phyloP scores from a whole-genome alignment of 92 coral and sea anemone species.

The Palythoa grandis region DNA sequence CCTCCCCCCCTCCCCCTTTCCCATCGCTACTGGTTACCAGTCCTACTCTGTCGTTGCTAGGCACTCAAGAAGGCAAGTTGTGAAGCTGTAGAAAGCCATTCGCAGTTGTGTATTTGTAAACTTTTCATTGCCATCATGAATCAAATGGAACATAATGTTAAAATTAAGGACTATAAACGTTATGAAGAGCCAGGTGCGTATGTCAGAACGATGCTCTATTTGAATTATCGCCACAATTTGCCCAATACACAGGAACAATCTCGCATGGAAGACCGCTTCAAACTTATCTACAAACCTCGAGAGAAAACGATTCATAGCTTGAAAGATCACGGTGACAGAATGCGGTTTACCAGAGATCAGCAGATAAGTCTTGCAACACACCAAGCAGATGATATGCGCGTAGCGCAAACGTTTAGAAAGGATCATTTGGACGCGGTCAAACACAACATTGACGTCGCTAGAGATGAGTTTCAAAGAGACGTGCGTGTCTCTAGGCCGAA shows the following conservation, averaged over 20 bases:
- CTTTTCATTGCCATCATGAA: conserved; percentile 66
- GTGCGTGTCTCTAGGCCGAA: conserved; percentile 80
- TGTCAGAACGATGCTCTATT: conserved; percentile 69
- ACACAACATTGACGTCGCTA: conserved; percentile 79
- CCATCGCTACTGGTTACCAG: conserved; percentile 1
- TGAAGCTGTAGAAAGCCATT: neutral
- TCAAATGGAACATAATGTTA: conserved; percentile 97
- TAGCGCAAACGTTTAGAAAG: conserved; percentile 80
- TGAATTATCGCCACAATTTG: conserved; percentile 81
- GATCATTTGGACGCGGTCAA: conserved; percentile 70
- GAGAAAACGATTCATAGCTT: conserved; percentile 75
- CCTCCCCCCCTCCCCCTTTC: neutral
- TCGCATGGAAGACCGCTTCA: conserved; percentile 88
- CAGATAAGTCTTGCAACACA: conserved; percentile 81
- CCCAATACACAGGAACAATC: conserved; percentile 85
- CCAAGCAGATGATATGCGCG: conserved; percentile 77
- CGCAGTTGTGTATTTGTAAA: too few relatives aligned
- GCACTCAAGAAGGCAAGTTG: neutral
- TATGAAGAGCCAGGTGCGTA: conserved; percentile 82
- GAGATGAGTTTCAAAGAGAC: conserved; percentile 89
- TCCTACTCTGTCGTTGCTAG: conserved; percentile 40
- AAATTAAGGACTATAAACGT: conserved; percentile 93
- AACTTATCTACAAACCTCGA: conserved; percentile 86
- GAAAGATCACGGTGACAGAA: conserved; percentile 85
- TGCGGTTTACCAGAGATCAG: conserved; percentile 86